Evolutionary conservation across 2,888 invertebrate genomes (phyloP), one percentile per base, ranked within the genome.

Genomic region (Mythimna vitellina): DNA sequence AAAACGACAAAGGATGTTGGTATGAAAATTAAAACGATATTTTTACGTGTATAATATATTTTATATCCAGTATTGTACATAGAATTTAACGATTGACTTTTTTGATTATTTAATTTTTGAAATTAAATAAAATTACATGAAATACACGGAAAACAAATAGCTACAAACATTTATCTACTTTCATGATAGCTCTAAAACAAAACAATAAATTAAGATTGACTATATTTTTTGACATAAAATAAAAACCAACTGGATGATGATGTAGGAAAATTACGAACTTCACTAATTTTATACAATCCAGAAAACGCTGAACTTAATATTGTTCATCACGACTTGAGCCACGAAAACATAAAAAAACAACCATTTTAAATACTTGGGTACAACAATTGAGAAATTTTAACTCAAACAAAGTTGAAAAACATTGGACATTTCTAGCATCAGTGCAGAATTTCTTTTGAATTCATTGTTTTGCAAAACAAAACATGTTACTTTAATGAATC

Each of bases 51-150:
- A 49, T 74, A 65, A 60, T 53, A 67, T 75, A 67, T 69, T 73
- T 68, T 56, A 76, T 75, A 69, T 76, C 49, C 69, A 56, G 25
- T 68, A 76, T 56, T 69, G 32, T 61, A 74, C 61, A 74, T 51
- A 61, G 17, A 74, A 76, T 74, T 56, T 69, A 54, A 70, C 58
- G 46, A 73, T 70, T 70, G 38, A 68, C 22, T 58, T 66, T n/a
- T 58, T 56, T 8, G 57, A 67, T 42, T 46, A 46, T 46, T 46
- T 46, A 46, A 46, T 46, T 46, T 20, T 46, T 20, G 20, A 32
- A 64, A 70, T 69, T 14, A 65, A 69, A 64, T 65, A 58, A 42
- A 62, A 66, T 42, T 62, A 58, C 22, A 65, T 25, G 17, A 49
- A 61, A 57, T 54, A 49, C 29, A 56, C 49, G 20, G 53, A 54